Base-by-base conservation (phyloP, 1,140 invertebrate species). In the Dendrolimus punctatus region DNA sequence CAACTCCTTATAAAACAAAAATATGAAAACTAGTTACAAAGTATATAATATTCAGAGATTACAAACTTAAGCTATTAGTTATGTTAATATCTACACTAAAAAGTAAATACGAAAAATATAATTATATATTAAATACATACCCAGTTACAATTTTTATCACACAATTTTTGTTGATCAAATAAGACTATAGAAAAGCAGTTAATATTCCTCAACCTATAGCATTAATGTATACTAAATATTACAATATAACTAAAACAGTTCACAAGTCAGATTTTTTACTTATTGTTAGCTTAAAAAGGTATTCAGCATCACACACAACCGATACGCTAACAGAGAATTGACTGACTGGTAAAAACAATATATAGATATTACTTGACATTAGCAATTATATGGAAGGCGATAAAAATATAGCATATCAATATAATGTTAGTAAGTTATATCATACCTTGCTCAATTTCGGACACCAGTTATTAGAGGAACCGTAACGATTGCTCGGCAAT, bases 361-460 rank as follows among this genome's bases (percentile, higher is more conserved):
- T 23, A 23, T 23, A 23, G 23, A 3, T 53, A 52, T 49, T 38
- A 53, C 36, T 46, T 56, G 53, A 56, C 54, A 56, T 53, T 55
- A 36, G 47, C 51, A 56, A 53, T 60, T 56, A 59, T 52, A 53
- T 39, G 23, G 50, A 44, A 9, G 41, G 43, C 40, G 52, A 41
- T 55, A 60, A 50, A 42, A 49, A 23, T 23, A 23, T 23, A 46
- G 49, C 49, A 40, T 51, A 44, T 48, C n/a, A 55, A 8, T 46
- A 49, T 37, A 10, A 40, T 53, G 4, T 10, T 23, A 42, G 5
- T 39, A 61, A 61, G 51, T 59, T 57, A 59, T 58, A 38, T 62
- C 69, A 71, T 83, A 83, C 80, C 80, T 82, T 82, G 60, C 62
- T 77, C 39, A 72, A 64, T 68, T 84, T 86, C 62, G 80, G 80